A percentile compares a stretch with the other conserved stretches of the same genome.
phyloP scores from a whole-genome alignment of 2,113 vertebrate genomes.

The Calyptomena viridis region DNA sequence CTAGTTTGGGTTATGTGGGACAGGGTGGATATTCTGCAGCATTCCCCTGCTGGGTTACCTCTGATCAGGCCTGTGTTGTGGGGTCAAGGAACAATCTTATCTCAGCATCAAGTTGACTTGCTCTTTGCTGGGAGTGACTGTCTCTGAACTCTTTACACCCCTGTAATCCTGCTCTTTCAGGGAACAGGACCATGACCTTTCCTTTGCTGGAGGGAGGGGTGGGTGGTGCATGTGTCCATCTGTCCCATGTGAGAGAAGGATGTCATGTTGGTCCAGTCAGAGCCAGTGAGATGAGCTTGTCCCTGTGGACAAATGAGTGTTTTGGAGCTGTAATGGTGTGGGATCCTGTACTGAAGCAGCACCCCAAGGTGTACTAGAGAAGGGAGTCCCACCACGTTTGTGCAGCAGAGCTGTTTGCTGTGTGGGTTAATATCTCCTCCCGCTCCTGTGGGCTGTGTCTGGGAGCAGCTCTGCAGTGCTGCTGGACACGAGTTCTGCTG shows the following conservation, averaged over 20 bases:
- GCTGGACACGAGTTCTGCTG: background rate
- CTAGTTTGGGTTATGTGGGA: constrained; percentile 69
- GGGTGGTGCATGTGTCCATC: background rate
- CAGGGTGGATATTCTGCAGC: constrained; percentile 15
- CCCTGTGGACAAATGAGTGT: background rate
- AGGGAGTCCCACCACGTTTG: fast-evolving
- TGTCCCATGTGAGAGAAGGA: background rate
- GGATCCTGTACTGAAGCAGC: background rate
- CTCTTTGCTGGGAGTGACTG: background rate
- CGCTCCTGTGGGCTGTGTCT: fast-evolving
- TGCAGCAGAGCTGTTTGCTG: background rate
- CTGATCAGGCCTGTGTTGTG: background rate
- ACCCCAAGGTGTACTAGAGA: fast-evolving
- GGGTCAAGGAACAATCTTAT: constrained; percentile 8
- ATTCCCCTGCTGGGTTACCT: constrained; percentile 9
- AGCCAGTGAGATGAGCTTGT: background rate
- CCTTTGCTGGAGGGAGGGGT: background rate
- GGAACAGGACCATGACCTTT: background rate
- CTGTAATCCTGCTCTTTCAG: background rate
- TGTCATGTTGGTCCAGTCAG: background rate
- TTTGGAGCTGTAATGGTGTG: background rate
- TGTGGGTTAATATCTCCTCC: background rate
- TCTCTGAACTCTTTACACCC: background rate
- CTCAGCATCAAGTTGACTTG: background rate
- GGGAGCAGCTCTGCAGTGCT: background rate